Percentiles rank a stretch among this genome's conserved stretches.
Evolutionary conservation across 2,888 invertebrate species (phyloP).

Genomic region (Pseudococcus longispinus): DNA sequence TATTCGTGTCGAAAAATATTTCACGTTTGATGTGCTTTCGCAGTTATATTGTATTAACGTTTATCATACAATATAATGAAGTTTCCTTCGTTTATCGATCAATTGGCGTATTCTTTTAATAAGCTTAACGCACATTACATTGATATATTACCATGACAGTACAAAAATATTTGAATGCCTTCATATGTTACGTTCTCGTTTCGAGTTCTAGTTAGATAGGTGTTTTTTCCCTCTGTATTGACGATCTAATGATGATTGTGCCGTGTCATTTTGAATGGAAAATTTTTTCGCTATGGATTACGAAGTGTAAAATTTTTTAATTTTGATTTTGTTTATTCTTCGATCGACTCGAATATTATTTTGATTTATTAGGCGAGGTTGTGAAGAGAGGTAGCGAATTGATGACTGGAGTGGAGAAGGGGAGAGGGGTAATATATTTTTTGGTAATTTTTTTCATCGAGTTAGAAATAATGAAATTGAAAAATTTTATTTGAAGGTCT

Average conservation of each 20-base stretch:
- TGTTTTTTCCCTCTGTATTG: not conserved
- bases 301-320: not conserved
- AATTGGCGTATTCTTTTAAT: not conserved
- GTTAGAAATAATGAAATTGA: too few relatives aligned
- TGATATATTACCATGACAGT: constrained; percentile 15
- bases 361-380: not conserved
- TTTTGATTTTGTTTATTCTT: not conserved
- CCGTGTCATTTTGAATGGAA: not conserved
- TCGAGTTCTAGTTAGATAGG: not conserved
- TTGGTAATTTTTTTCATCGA: too few relatives aligned
- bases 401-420: too few relatives aligned
- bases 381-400: too few relatives aligned
- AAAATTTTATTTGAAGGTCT: too few relatives aligned
- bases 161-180: not conserved
- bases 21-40: constrained; percentile 23
- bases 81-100: constrained; percentile 16
- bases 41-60: not conserved
- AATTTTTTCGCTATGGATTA: not conserved
- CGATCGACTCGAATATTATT: not conserved
- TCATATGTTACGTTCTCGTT: not conserved
- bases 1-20: not conserved
- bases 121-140: not conserved
- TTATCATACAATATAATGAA: constrained; percentile 3
- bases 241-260: not conserved
- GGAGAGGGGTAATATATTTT: too few relatives aligned